A percentile compares a stretch with the other conserved stretches of the same genome.
These are phyloP conservation scores for Otocyon megalotis DNA, from an alignment of 2,113 vertebrate species.

Conservation along the genomic window DNA sequence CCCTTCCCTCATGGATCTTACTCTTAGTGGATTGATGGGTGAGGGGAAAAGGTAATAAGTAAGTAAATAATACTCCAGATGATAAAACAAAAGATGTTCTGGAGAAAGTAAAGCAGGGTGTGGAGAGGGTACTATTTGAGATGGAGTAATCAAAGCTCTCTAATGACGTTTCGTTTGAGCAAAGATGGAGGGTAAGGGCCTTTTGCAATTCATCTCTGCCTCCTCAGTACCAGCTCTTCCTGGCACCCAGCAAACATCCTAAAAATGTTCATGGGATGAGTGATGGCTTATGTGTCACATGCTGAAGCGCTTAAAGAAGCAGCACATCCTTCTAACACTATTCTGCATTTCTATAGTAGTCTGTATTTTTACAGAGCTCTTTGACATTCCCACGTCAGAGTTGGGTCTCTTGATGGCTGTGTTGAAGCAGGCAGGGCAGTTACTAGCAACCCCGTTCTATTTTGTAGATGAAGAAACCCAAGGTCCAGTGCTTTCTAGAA, in stretches of 20 bases:
- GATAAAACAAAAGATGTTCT: background rate
- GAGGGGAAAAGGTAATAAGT: background rate
- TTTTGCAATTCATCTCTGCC: too few relatives aligned
- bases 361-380: background rate
- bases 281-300: rapidly evolving
- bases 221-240: background rate
- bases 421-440: background rate
- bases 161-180: background rate
- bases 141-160: background rate
- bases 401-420: background rate
- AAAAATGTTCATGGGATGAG: background rate
- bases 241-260: background rate
- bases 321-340: background rate
- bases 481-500: too few relatives aligned
- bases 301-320: background rate
- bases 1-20: background rate
- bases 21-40: too few relatives aligned
- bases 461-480: background rate
- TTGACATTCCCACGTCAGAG: background rate
- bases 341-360: background rate
- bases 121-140: background rate
- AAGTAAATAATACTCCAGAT: background rate
- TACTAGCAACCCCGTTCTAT: background rate
- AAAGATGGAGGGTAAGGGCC: background rate
- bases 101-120: too few relatives aligned